Conservation (phyloP, 1,140 invertebrate genomes). For the Caenorhabditis brenneri region DNA sequence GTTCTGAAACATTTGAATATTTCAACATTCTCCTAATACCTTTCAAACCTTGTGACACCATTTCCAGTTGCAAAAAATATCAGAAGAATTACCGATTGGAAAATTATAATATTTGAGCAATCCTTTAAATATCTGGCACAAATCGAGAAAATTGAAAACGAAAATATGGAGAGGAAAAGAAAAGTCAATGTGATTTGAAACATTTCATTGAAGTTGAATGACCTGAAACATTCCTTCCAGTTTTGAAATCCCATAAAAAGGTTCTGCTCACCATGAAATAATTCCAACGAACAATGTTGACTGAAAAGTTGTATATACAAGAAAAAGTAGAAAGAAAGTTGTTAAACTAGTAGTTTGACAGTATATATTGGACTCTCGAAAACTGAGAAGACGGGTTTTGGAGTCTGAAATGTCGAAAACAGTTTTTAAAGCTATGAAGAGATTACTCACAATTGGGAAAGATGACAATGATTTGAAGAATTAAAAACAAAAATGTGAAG, state of each 20-base stretch:
- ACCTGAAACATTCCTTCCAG: not conserved
- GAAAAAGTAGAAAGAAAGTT: not conserved
- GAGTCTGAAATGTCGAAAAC: not conserved
- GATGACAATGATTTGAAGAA: not conserved
- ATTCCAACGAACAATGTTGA: not conserved
- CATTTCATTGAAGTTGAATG: not conserved
- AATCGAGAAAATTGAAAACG: slow-evolving; percentile 1
- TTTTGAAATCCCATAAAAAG: too few species aligned
- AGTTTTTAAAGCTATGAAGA: not conserved
- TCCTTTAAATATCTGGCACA: slow-evolving; percentile 14
- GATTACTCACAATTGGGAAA: not conserved
- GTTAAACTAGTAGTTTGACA: not conserved
- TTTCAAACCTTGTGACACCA: not conserved
- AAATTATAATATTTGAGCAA: not conserved
- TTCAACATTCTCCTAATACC: not conserved
- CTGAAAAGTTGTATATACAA: not conserved
- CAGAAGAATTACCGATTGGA: not conserved
- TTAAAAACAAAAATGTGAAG: not conserved
- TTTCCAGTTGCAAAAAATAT: not conserved
- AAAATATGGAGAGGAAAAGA: not conserved
- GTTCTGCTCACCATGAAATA: not conserved
- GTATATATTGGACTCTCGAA: slow-evolving; percentile 6
- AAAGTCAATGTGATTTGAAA: not conserved
- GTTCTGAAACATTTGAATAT: not conserved
- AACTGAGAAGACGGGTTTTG: not conserved